Base-by-base conservation (phyloP, 1,140 invertebrate species). In the Elymnias hypermnestra region DNA sequence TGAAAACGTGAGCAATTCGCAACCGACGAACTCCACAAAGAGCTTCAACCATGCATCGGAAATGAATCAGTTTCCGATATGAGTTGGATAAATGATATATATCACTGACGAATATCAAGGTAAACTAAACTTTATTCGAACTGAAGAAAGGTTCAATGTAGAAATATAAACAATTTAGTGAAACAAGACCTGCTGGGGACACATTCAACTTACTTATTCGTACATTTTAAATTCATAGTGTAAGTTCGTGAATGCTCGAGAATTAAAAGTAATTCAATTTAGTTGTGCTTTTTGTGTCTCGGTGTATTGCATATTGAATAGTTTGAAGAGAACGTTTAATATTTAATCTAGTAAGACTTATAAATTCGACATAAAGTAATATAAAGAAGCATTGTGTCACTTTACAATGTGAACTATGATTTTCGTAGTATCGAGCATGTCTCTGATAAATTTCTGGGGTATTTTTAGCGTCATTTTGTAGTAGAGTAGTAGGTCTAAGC, bases 11-110 rank as follows among this genome's bases (percentile, higher is more conserved):
- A 74, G 76, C 75, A 78, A 75, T 84, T 82, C 71, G 63, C 72
- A 63, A 62, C 65, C 74, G 74, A 72, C 78, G 69, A 75, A 75
- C 73, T 72, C 57, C 66, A 82, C 74, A 82, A 83, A 85, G 76
- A 78, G 75, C 74, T 72, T 65, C 72, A 72, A 82, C 74, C 75
- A 69, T 82, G 78, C 82, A 83, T 83, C 82, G 78, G 76, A 85
- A 85, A 85, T 85, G 78, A 85, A 83, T 85, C 78, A 83, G 78
- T 79, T 78, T 79, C 76, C 74, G 77, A 72, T 78, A 64, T 54
- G 61, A 68, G 59, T 75, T 62, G 61, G 48, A 53, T 57, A 81
- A 82, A 76, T 76, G 74, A 79, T 78, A 81, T 72, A 83, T 78
- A 69, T 72, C 53, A 46, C 52, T 31, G 40, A 41, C 33, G 44